phyloP scores from a whole-genome alignment of 2,888 invertebrate species.

The Galeruca laticollis region DNA sequence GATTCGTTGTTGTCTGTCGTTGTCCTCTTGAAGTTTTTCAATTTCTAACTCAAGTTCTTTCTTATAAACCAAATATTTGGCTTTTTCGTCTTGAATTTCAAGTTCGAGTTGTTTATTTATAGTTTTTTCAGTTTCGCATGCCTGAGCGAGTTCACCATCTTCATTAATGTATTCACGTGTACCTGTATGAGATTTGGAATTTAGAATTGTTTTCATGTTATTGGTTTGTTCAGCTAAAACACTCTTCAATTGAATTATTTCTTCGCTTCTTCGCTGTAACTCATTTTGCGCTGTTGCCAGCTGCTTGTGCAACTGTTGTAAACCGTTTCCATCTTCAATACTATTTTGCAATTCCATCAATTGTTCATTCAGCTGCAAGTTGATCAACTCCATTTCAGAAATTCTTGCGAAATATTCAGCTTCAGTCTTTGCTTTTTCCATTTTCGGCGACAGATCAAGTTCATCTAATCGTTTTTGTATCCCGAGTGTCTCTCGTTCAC shows the following conservation, averaged over 20 bases:
- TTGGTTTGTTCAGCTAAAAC: conserved; percentile 81
- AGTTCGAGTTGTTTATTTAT: conserved; percentile 94
- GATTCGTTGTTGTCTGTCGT: conserved; percentile 84
- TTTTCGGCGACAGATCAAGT: conserved; percentile 62
- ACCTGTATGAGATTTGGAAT: conserved; percentile 57
- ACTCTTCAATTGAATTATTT: conserved; percentile 90
- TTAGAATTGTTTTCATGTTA: conserved; percentile 74
- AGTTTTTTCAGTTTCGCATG: conserved; percentile 93
- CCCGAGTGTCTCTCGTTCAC: conserved; percentile 79
- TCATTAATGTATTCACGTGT: conserved; percentile 74
- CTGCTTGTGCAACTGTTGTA: conserved; percentile 73
- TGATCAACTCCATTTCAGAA: conserved; percentile 89
- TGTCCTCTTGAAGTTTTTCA: conserved; percentile 83
- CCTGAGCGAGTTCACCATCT: conserved; percentile 89
- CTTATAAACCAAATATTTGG: conserved; percentile 80
- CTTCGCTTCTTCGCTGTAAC: conserved; percentile 86
- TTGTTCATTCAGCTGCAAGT: conserved; percentile 84
- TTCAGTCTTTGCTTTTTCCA: conserved; percentile 65
- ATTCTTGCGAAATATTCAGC: conserved; percentile 73
- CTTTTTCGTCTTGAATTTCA: conserved; percentile 86
- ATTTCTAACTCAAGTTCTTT: conserved; percentile 83
- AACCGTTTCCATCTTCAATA: conserved; percentile 74
- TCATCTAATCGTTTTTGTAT: conserved; percentile 77
- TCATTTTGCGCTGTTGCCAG: conserved; percentile 86
- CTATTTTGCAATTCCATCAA: conserved; percentile 79